These are phyloP conservation scores for Folsomia candida DNA, from an alignment of 2,888 invertebrate genomes.

Conservation along the genomic window DNA sequence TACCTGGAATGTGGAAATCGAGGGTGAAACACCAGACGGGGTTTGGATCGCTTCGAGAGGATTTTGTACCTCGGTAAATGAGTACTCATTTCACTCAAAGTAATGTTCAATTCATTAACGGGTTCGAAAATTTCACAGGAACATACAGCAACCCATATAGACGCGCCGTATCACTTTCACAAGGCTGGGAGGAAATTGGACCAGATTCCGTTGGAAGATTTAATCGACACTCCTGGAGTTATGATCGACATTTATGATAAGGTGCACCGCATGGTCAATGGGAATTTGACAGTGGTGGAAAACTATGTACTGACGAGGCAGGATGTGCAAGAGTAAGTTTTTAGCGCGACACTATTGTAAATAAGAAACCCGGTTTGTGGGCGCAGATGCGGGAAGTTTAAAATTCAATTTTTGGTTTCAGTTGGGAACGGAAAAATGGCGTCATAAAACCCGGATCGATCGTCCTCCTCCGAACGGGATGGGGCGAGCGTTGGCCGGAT, in stretches of 20 bases:
- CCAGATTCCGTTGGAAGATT: slow-evolving; percentile 57
- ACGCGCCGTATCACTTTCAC: slow-evolving; percentile 63
- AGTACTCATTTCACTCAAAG: neutral
- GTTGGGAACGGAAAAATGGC: slow-evolving; percentile 36
- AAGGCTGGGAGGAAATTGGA: slow-evolving; percentile 57
- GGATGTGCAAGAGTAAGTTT: slow-evolving; percentile 29
- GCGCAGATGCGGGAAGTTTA: neutral
- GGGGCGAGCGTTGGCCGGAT: slow-evolving; percentile 26
- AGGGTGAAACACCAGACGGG: slow-evolving; percentile 26
- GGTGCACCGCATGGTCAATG: slow-evolving; percentile 22
- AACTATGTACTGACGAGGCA: slow-evolving; percentile 31
- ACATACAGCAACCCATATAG: slow-evolving; percentile 65
- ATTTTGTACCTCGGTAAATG: slow-evolving; percentile 36
- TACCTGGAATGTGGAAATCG: slow-evolving; percentile 29
- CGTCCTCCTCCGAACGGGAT: slow-evolving; percentile 30
- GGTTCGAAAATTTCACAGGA: slow-evolving; percentile 56
- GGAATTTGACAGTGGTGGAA: slow-evolving; percentile 22
- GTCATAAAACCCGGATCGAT: slow-evolving; percentile 25
- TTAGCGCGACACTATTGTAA: neutral
- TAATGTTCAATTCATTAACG: neutral
- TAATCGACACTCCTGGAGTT: slow-evolving; percentile 53
- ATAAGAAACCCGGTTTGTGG: neutral
- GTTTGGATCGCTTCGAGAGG: slow-evolving; percentile 34
- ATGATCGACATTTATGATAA: slow-evolving; percentile 37
- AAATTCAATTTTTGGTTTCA: neutral